phyloP scores from a whole-genome alignment of 1,140 invertebrate species.

The Caligus rogercresseyi region DNA sequence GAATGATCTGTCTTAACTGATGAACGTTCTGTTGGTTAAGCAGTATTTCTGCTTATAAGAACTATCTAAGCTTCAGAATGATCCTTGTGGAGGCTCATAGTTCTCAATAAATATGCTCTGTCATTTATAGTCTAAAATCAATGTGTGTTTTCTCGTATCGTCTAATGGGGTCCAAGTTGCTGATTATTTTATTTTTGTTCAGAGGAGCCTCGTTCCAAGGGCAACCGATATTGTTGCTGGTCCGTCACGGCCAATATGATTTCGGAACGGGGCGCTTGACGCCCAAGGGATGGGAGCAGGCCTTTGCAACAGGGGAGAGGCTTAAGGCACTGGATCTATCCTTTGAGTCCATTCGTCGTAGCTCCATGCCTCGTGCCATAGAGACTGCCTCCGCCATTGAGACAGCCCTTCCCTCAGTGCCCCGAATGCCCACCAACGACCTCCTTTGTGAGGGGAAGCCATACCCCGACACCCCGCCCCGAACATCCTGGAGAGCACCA shows the following conservation, averaged over 20 bases:
- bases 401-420: conserved; percentile 36
- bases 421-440: neutral
- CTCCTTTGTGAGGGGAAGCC: conserved; percentile 79
- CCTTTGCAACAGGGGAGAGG: conserved; percentile 55
- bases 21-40: too few species aligned
- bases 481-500: conserved; percentile 21
- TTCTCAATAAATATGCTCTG: too few species aligned
- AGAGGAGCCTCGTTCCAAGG: conserved; percentile 41
- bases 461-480: conserved; percentile 56
- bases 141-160: too few species aligned
- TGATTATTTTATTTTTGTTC: too few species aligned
- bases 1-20: too few species aligned
- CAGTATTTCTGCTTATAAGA: too few species aligned
- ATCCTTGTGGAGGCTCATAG: too few species aligned
- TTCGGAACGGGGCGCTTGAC: conserved; percentile 38
- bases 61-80: too few species aligned
- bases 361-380: conserved; percentile 79
- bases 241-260: conserved; percentile 89
- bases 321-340: conserved; percentile 54
- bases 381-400: conserved; percentile 73
- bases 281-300: conserved; percentile 53
- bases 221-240: conserved; percentile 65
- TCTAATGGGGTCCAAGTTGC: too few species aligned
- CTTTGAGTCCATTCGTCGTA: conserved; percentile 57
- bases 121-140: too few species aligned